These are phyloP conservation scores for Sinella curviseta DNA, from an alignment of 1,140 invertebrate species.

Conservation along the genomic window DNA sequence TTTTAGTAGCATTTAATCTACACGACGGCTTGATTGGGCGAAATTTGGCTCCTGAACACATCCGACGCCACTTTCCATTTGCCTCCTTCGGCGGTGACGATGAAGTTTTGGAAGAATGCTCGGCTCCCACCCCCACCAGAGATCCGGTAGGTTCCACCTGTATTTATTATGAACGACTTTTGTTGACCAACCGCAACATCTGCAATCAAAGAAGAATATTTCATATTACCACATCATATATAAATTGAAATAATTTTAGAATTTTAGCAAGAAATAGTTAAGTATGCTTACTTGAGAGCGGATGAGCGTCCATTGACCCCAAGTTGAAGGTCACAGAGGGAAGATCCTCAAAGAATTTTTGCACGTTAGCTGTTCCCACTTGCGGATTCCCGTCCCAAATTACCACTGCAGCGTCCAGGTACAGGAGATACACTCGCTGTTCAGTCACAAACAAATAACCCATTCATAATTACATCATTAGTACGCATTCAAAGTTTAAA, in stretches of 20 bases:
- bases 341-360: constrained; percentile 13
- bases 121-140: background rate
- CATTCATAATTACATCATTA: background rate
- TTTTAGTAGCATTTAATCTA: too few relatives aligned
- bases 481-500: background rate
- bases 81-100: background rate
- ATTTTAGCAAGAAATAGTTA: background rate
- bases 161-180: constrained; percentile 16
- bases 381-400: constrained; percentile 27
- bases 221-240: background rate
- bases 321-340: background rate
- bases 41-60: background rate
- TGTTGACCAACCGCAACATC: constrained; percentile 1
- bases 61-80: constrained; percentile 21
- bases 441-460: background rate
- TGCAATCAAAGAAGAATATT: background rate
- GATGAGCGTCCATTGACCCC: constrained; percentile 10
- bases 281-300: background rate
- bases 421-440: background rate
- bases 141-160: background rate
- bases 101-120: constrained; percentile 6
- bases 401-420: constrained; percentile 2
- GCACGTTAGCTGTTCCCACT: background rate
- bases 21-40: constrained; percentile 13
- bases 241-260: background rate